Evolutionary conservation across 2,113 vertebrate species (phyloP), one percentile per base, ranked within the genome.

Genomic region (Oncorhynchus nerka): DNA sequence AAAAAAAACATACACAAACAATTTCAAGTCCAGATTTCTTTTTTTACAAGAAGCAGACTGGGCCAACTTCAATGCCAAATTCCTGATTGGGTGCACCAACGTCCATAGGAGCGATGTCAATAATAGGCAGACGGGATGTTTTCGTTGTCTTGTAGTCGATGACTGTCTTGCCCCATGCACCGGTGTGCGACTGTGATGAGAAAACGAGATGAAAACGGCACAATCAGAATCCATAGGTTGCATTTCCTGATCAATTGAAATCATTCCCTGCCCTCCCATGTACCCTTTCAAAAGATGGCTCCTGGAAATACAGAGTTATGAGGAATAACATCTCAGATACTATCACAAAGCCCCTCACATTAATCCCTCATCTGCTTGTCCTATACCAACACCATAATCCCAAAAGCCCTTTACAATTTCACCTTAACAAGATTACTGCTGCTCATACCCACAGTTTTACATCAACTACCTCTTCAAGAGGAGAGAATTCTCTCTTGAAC

Each of bases 21-120:
- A 95, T 94, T 95, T 96, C 92, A 96, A 98, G 97, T 98, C 96
- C 96, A 96, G 95, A 96, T 96, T 96, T 96, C 95, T 96, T 95
- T 96, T 96, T 97, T 97, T 97, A 99, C 97, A 98, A 96, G 96
- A 97, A 99, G 95, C 98, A 99, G 91, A 93, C 97, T 76, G 97
- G 95, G 95, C 97, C 93, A 90, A 99, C 77, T 92, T 97, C 92
- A 82, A 97, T 79, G 94, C 98, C 98, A 84, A 99, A 99, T 96
- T 99, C 98, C 95, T 99, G 98, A 91, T 98, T 95, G 87, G 96
- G 92, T 92, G 95, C 94, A 89, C 98, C 98, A 94, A 99, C 82
- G 91, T 99, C 97, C 97, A 99, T 97, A 90, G 97, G 97, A 87
- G 98, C 98, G 92, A 99, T 95, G 89, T 99, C 97, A 88, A 97